Base-by-base conservation (phyloP, 2,797 vertebrate genomes). In the Stomatorhinus walkeri region DNA sequence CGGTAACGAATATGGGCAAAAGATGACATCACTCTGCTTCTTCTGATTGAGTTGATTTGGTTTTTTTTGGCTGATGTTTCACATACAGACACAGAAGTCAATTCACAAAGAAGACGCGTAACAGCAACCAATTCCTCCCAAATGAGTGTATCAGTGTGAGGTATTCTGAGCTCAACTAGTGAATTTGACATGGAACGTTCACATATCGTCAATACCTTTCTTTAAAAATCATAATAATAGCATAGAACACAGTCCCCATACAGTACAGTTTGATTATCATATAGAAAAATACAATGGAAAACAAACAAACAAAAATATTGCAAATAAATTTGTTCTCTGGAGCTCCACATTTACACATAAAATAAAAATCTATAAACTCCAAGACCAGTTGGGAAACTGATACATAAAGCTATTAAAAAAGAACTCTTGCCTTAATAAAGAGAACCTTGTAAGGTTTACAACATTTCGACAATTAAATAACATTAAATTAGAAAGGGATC, bases 261-360 rank as follows among this genome's bases (percentile, higher is more conserved):
- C 93, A 96, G 96, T 96, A 96, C 94, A 94, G 93, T 94, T 95
- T 90, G 95, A 92, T 95, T 94, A 96, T 93, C 93, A 94, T 95
- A 95, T 90, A 95, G 91, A 90, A 90, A 91, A 91, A 93, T 93
- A 93, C 91, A 91, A 93, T 90, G 94, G 92, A 94, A 93, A 89
- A 94, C 95, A 94, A 95, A 95, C 94, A 94, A 91, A 94, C 93
- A 94, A 93, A 93, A 95, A 92, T 94, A 94, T 94, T 94, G 94
- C 94, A 94, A 87, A 95, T 96, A 96, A 95, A 94, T 94, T 93
- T 95, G 94, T 95, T 95, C 94, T 96, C 96, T 95, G 90, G 94
- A 97, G 95, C 94, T 95, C 96, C 96, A 97, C 96, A 96, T 97
- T 96, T 97, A 97, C 96, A 96, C 94, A 96, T 91, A 96, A 96